Evolutionary conservation across 2,888 invertebrate genomes (phyloP), one percentile per base, ranked within the genome.

Genomic region (Schrankia costaestrigalis): DNA sequence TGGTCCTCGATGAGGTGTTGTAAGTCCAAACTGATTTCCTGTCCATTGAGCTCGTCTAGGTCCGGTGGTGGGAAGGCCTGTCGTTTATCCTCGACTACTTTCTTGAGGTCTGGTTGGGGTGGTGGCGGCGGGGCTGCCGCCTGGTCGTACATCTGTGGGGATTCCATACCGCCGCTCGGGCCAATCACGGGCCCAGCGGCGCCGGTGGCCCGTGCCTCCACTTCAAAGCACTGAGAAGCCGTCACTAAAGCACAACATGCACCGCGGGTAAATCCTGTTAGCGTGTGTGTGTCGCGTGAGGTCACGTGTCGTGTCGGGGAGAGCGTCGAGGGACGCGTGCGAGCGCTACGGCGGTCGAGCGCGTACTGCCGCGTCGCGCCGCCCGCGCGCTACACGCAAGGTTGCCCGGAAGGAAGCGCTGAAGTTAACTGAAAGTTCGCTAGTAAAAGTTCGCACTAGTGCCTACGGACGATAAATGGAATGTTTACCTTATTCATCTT

Each of bases 1-100:
- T 96, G 95, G 77, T 97, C 97, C 84, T 97, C 96, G 70, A 97
- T 97, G 63, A 97, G 90, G 78, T 95, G 94, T 71, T 97, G 96
- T 52, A 97, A 89, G 71, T 97, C 97, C 68, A 97, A 89, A 50
- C 96, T 95, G 75, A 97, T 96, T 83, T 97, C 97, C 55, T 96
- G 95, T 38, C 95, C 94, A 77, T 96, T 96, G 65, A 97, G 90
- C 76, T 97, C 97, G 71, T 95, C 94, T 44, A 97, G 85, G 70
- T 97, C 96, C 42, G 93, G 93, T 39, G 94, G 94, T 43, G 93
- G 92, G 78, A 93, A 94, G 40, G 94, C 90, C 61, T 93, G 89
- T 63, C 94, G 89, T 63, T 91, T 91, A 56, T 93, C 93, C 48
- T 93, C 91, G 48, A 90, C 81, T 53, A 89, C 82, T 59, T 88